Conservation (phyloP, 2,797 vertebrate species). For the Premnoplex brunnescens region DNA sequence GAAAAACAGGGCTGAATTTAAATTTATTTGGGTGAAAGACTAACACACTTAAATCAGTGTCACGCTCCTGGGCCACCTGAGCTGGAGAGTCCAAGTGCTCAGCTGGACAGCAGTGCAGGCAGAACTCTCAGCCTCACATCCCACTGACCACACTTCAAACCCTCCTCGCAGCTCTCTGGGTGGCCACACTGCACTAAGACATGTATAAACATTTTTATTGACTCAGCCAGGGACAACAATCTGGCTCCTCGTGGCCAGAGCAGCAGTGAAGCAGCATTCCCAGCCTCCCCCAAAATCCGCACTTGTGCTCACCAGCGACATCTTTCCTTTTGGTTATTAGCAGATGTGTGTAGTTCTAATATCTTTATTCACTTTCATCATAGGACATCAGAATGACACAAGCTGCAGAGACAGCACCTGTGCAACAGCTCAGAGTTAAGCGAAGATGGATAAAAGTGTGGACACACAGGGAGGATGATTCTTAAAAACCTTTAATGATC, state of each 20-base stretch:
- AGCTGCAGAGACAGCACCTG: conserved; percentile 18
- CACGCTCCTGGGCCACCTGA: background rate
- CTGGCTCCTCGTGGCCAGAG: background rate
- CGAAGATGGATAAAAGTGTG: background rate
- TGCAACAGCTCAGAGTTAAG: background rate
- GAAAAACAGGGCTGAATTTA: background rate
- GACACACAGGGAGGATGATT: background rate
- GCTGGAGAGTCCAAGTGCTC: background rate
- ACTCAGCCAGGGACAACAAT: conserved; percentile 32
- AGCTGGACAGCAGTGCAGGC: background rate
- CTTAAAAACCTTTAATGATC: background rate
- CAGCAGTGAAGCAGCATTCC: background rate
- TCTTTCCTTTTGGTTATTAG: conserved; percentile 13
- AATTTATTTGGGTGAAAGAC: background rate
- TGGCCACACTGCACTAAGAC: background rate
- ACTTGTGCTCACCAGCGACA: background rate
- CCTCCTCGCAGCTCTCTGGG: background rate
- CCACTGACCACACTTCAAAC: background rate
- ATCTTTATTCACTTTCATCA: background rate
- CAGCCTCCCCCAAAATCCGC: background rate
- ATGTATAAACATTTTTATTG: conserved; percentile 43
- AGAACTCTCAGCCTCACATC: background rate
- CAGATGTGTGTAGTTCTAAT: background rate
- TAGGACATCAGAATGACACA: background rate
- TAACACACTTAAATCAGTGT: background rate